Evolutionary conservation across 2,797 vertebrate genomes (phyloP), one percentile per base, ranked within the genome.

Genomic region (Perodicticus potto): DNA sequence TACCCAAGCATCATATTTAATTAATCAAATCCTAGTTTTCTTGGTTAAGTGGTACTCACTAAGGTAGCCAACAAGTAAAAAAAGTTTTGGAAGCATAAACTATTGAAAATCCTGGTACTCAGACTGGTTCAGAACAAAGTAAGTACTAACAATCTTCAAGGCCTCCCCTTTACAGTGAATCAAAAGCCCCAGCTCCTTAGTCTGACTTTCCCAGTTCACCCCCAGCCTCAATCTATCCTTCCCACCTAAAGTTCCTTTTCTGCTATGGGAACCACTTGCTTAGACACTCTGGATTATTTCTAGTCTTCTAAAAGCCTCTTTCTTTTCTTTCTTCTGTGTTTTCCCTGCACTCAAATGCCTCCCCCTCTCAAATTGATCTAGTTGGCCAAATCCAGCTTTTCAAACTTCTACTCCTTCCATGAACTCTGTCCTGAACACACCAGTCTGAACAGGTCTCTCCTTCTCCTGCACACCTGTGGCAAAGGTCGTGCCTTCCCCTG

Each of bases 1-100:
- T 97, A 89, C 9, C 10, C 25, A 40, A 67, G 55, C 40, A 72
- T 86, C 43, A 53, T 67, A 32, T 84, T 96, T 82, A 96, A 85
- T 69, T 80, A 94, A 88, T 63, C 37, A 20, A 77, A 45, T 32
- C 43, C 61, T 82, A 76, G 83, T 2, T 96, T 86, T 92, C 55
- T 73, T 49, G 53, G n/a, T 53, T 86, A 74, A 80, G 37, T 86
- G 70, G 59, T n/a, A 69, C 63, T 45, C 65, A 37, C 84, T 19
- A 76, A 82, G 29, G 27, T 34, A 63, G 11, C 45, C 32, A 65
- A 86, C 91, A 86, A 40, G 12, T n/a, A 67, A 61, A 77, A 8
- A 2, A 59, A n/a, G 5, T 59, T 92, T 61, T 16, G 57, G 69
- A 89, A 67, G 22, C 45, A 81, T 32, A 77, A 94, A 92, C 59